Conservation (phyloP, 2,113 vertebrate species). For the Podilymbus podiceps region DNA sequence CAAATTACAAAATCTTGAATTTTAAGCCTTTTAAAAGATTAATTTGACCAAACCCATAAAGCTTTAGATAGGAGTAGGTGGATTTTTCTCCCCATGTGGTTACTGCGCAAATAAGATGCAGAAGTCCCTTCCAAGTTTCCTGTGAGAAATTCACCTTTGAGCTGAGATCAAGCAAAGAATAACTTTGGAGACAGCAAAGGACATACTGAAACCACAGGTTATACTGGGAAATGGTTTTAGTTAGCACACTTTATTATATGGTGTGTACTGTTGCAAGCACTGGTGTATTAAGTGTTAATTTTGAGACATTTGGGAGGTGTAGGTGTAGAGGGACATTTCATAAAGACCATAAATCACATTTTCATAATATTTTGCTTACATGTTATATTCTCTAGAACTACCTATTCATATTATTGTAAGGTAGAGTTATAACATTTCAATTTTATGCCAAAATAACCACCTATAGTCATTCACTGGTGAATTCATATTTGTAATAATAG, state of each 20-base stretch:
- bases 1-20: neutral
- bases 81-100: neutral
- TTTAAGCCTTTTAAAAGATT: neutral
- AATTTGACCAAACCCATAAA: neutral
- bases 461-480: neutral
- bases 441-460: neutral
- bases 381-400: neutral
- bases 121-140: neutral
- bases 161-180: neutral
- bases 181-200: neutral
- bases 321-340: neutral
- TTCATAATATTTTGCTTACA: neutral
- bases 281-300: neutral
- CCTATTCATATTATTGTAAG: neutral
- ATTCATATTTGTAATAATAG: neutral
- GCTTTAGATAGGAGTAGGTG: neutral
- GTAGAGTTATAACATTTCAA: neutral
- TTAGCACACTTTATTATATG: neutral
- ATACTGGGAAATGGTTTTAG: neutral
- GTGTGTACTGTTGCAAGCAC: neutral
- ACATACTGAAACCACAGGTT: neutral
- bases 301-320: neutral
- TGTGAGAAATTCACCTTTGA: neutral
- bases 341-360: neutral
- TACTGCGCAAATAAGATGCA: neutral